These are phyloP conservation scores for Zoanthus sociatus DNA, from an alignment of 92 coral and sea anemone species.

Conservation along the genomic window DNA sequence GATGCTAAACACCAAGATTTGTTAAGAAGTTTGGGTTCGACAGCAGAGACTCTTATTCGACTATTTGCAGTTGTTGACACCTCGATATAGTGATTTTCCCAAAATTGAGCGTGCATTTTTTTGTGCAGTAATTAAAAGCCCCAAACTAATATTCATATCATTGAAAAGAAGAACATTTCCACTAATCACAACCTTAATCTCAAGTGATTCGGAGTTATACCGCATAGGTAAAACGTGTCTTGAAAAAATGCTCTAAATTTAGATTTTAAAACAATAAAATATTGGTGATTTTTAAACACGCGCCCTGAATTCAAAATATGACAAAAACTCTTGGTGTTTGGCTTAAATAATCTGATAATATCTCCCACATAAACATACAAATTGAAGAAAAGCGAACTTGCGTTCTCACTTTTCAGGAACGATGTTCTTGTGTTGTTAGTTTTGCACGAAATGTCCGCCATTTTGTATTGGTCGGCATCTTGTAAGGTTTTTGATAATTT, in stretches of 20 bases:
- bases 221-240: neutral
- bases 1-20: neutral
- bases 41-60: too few relatives aligned
- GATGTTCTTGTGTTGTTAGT: constrained; percentile 31
- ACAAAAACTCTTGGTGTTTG: neutral
- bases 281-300: neutral
- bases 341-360: neutral
- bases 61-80: too few relatives aligned
- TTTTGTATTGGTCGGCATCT: neutral
- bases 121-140: too few relatives aligned
- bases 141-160: too few relatives aligned
- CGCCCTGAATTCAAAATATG: neutral
- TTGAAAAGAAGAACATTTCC: too few relatives aligned
- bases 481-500: neutral
- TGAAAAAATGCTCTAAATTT: neutral
- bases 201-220: too few relatives aligned
- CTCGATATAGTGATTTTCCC: too few relatives aligned
- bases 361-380: constrained; percentile 7
- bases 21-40: too few relatives aligned
- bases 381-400: constrained; percentile 45
- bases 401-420: constrained; percentile 33
- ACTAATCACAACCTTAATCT: too few relatives aligned
- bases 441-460: constrained; percentile 6
- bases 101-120: too few relatives aligned
- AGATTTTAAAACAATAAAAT: neutral